phyloP scores from a whole-genome alignment of 1,140 invertebrate species.

The Zaprionus ornatus region DNA sequence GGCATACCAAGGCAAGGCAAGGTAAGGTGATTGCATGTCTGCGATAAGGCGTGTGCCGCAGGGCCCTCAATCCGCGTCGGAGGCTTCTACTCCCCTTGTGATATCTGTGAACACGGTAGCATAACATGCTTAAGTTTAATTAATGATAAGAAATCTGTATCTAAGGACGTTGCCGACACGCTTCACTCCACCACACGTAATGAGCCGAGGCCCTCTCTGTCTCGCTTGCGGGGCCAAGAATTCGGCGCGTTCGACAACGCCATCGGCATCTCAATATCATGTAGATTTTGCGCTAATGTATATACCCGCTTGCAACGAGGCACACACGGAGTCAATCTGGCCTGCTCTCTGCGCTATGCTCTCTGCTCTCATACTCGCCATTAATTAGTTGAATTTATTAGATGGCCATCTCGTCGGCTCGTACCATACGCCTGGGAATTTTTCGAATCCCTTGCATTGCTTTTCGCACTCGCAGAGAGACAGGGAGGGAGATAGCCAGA shows the following conservation, averaged over 20 bases:
- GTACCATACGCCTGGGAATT: conserved; percentile 76
- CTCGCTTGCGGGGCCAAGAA: conserved; percentile 48
- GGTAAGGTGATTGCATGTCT: conserved; percentile 66
- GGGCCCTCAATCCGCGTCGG: not conserved
- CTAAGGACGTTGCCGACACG: conserved; percentile 73
- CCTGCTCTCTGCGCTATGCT: conserved; percentile 50
- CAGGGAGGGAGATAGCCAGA: not conserved
- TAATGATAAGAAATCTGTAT: conserved; percentile 84
- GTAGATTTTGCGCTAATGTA: conserved; percentile 84
- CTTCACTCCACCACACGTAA: conserved; percentile 33
- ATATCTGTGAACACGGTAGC: conserved; percentile 83
- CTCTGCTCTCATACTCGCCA: conserved; percentile 78
- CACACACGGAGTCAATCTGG: conserved; percentile 64
- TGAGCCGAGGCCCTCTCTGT: conserved; percentile 29
- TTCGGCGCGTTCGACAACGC: conserved; percentile 42
- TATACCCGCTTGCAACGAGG: conserved; percentile 30
- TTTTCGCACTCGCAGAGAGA: conserved; percentile 54
- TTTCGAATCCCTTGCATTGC: conserved; percentile 78
- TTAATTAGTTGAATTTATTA: conserved; percentile 84
- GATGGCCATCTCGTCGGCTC: conserved; percentile 69
- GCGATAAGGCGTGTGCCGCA: conserved; percentile 76
- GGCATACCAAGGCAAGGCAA: conserved; percentile 34
- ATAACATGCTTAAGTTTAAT: conserved; percentile 83
- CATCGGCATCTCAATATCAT: conserved; percentile 83
- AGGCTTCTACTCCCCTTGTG: conserved; percentile 24